phyloP scores from a whole-genome alignment of 2,888 invertebrate species.

The Heliconius charithonia region DNA sequence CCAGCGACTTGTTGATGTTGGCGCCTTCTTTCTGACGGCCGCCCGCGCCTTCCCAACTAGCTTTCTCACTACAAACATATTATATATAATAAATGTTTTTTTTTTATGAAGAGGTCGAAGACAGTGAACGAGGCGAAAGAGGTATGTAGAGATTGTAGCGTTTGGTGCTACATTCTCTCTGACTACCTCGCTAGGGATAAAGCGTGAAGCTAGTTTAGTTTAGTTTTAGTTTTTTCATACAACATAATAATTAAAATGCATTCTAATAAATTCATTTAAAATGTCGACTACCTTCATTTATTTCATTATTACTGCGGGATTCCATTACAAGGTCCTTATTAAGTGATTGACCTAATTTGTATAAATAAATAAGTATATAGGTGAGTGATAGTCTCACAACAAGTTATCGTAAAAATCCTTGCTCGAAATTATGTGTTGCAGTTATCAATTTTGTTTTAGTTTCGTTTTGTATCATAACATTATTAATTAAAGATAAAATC shows the following conservation, averaged over 20 bases:
- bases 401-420: not conserved
- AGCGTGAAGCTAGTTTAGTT: too few relatives aligned
- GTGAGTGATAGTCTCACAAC: not conserved
- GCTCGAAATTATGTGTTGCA: not conserved
- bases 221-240: too few relatives aligned
- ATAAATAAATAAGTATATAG: not conserved
- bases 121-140: too few relatives aligned
- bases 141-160: too few relatives aligned
- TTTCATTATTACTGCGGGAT: not conserved
- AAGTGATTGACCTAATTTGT: constrained; percentile 6
- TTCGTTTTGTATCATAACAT: not conserved
- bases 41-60: constrained; percentile 88
- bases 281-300: constrained; percentile 4
- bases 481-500: too few relatives aligned
- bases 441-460: not conserved
- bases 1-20: constrained; percentile 91
- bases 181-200: too few relatives aligned
- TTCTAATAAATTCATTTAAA: not conserved
- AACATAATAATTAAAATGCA: not conserved
- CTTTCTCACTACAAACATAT: constrained; percentile 84
- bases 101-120: too few relatives aligned
- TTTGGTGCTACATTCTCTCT: too few relatives aligned
- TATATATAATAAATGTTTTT: too few relatives aligned
- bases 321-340: constrained; percentile 16
- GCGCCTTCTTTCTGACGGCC: constrained; percentile 85